Percentiles rank a stretch among this genome's conserved stretches.
Conservation (phyloP, 2,888 invertebrate species). For the Escarpia spicata region DNA sequence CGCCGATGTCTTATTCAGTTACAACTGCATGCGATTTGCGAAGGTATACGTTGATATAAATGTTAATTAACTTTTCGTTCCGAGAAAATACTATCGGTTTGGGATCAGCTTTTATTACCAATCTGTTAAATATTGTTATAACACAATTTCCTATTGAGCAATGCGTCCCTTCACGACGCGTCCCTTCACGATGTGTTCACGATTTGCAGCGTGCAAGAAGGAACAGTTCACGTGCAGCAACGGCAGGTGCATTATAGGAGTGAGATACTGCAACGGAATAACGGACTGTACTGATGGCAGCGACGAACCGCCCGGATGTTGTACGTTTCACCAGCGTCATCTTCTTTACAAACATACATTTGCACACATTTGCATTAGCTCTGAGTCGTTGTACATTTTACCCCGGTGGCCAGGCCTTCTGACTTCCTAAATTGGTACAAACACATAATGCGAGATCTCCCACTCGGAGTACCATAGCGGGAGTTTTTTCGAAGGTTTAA, state of each 20-base stretch:
- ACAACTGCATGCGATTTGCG: no score
- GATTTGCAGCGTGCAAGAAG: background rate
- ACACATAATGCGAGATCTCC: no score
- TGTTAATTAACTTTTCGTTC: no score
- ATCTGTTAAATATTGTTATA: no score
- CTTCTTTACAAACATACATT: background rate
- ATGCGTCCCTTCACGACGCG: background rate
- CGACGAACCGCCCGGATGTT: conserved; percentile 22
- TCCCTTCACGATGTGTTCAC: background rate
- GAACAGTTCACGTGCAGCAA: conserved; percentile 22
- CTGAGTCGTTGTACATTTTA: background rate
- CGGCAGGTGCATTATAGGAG: conserved; percentile 18
- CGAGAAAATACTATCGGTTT: no score
- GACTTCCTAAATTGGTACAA: no score
- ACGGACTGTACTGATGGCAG: background rate
- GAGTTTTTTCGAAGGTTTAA: no score
- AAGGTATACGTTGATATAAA: no score
- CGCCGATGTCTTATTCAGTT: no score
- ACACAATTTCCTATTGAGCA: background rate
- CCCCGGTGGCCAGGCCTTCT: no score
- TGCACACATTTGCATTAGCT: background rate
- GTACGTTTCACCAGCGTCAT: background rate
- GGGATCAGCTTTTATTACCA: no score
- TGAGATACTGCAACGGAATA: background rate
- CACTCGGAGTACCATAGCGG: no score